These are phyloP conservation scores for Entosphenus tridentatus DNA, from an alignment of 2,113 vertebrate species.

Conservation along the genomic window DNA sequence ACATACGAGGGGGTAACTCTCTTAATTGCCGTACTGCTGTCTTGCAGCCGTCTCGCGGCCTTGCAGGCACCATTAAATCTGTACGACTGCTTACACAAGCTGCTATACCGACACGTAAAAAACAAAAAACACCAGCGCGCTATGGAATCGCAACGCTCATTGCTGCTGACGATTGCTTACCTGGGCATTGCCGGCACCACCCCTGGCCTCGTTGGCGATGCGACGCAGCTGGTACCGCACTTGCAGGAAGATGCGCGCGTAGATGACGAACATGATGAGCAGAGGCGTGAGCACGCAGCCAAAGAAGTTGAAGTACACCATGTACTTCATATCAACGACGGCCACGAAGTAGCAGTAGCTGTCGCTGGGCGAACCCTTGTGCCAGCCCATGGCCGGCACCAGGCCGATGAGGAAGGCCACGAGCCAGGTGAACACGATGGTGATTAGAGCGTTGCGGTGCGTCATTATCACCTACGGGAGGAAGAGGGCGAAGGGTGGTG, in stretches of 20 bases:
- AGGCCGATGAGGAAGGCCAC: conserved; percentile 21
- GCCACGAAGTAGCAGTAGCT: conserved; percentile 61
- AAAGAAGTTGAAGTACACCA: conserved; percentile 98
- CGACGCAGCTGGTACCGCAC: conserved; percentile 35
- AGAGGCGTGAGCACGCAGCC: conserved; percentile 72
- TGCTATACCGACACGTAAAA: no score
- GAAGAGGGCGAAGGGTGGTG: neutral
- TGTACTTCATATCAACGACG: conserved; percentile 92
- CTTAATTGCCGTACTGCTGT: no score
- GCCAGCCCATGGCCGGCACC: conserved; percentile 27
- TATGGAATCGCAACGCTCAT: no score
- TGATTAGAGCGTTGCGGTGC: conserved; percentile 19
- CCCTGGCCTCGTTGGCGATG: conserved; percentile 11
- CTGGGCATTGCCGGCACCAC: neutral
- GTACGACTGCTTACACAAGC: no score
- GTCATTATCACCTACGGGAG: conserved; percentile 20
- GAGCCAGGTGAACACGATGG: conserved; percentile 24
- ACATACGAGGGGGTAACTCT: no score
- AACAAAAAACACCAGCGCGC: no score
- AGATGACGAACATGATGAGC: conserved; percentile 67
- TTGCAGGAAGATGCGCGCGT: conserved; percentile 77
- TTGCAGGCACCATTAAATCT: no score
- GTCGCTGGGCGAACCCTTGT: conserved; percentile 18
- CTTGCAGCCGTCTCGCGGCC: no score
- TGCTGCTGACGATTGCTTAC: no score